Conservation (phyloP, 1,140 invertebrate species). For the Nephila pilipes region DNA sequence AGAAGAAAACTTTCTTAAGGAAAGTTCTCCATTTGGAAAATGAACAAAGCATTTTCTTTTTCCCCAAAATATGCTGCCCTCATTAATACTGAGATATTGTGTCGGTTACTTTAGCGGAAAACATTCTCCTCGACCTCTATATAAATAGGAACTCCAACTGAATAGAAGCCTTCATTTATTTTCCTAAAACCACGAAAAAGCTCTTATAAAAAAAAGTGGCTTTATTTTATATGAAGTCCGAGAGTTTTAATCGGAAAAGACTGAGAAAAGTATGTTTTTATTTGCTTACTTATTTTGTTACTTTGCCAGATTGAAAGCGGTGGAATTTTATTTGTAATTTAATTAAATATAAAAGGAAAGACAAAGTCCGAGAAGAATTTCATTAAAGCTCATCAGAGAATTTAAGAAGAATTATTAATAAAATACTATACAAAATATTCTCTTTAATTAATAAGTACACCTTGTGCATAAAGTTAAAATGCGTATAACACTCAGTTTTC, state of each 20-base stretch:
- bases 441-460: constrained; percentile 1
- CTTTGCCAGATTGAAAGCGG: background rate
- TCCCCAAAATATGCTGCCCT: background rate
- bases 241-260: constrained; percentile 35
- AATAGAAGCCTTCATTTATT: constrained; percentile 30
- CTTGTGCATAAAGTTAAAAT: constrained; percentile 16
- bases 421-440: background rate
- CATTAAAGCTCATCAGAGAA: constrained; percentile 39
- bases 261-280: background rate
- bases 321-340: constrained; percentile 52
- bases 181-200: constrained; percentile 29
- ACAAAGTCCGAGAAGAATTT: constrained; percentile 30
- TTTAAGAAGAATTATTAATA: constrained; percentile 34
- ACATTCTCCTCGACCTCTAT: background rate
- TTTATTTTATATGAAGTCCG: constrained; percentile 38
- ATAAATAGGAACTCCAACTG: background rate
- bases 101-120: background rate
- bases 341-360: background rate
- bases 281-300: constrained; percentile 32
- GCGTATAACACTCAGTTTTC: background rate
- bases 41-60: constrained; percentile 21
- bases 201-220: background rate
- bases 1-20: constrained; percentile 25
- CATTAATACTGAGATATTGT: constrained; percentile 25
- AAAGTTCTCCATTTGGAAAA: constrained; percentile 35